phyloP scores from a whole-genome alignment of 2,797 vertebrate genomes.

The Melanotaenia parkinsoni region DNA sequence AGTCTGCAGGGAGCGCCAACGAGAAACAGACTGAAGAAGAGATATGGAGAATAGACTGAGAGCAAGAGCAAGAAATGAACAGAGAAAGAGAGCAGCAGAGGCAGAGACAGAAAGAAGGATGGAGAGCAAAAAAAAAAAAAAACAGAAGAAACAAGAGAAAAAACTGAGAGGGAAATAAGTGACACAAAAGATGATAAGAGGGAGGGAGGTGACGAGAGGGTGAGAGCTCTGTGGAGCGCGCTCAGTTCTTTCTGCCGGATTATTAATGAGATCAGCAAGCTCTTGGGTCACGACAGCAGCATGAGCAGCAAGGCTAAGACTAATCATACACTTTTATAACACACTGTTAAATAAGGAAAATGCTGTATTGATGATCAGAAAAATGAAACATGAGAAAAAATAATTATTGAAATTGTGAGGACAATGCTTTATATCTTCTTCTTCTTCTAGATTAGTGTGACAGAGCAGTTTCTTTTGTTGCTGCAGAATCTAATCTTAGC shows the following conservation, averaged over 20 bases:
- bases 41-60: slow-evolving; percentile 52
- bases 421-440: neutral
- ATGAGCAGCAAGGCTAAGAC: slow-evolving; percentile 35
- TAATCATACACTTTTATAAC: slow-evolving; percentile 11
- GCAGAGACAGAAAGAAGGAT: slow-evolving; percentile 29
- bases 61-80: slow-evolving; percentile 17
- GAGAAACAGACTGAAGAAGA: slow-evolving; percentile 61
- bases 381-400: neutral
- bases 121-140: slow-evolving; percentile 32
- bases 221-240: slow-evolving; percentile 20
- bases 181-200: slow-evolving; percentile 62
- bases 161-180: slow-evolving; percentile 40
- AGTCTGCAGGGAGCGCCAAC: slow-evolving; percentile 66
- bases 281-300: slow-evolving; percentile 63
- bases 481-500: neutral
- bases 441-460: neutral
- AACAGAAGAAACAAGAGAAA: slow-evolving; percentile 46
- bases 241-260: slow-evolving; percentile 73
- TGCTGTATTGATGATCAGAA: neutral
- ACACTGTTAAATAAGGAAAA: slow-evolving; percentile 1
- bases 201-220: slow-evolving; percentile 21
- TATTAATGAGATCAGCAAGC: slow-evolving; percentile 80
- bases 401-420: neutral
- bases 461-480: slow-evolving; percentile 1
- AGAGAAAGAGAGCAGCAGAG: slow-evolving; percentile 14